These are phyloP conservation scores for Syngnathus scovelli DNA, from an alignment of 2,113 vertebrate genomes.

Conservation along the genomic window DNA sequence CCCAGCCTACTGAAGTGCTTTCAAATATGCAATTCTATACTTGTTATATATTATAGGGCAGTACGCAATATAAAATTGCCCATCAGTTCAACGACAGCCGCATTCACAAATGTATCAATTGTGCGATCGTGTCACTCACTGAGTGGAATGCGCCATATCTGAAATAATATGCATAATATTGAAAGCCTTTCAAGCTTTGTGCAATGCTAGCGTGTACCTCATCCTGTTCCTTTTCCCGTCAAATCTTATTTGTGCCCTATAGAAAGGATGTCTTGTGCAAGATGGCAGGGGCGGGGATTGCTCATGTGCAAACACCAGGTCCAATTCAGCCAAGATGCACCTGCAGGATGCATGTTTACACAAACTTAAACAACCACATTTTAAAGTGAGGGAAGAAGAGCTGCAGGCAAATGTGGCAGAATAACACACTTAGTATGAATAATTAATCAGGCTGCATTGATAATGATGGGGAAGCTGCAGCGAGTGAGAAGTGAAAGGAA, in stretches of 20 bases:
- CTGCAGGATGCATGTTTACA: constrained; percentile 31
- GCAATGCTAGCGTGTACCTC: constrained; percentile 7
- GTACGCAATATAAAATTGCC: background rate
- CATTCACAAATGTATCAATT: too few relatives aligned
- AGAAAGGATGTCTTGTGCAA: background rate
- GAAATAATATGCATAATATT: background rate
- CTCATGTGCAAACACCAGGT: constrained; percentile 1
- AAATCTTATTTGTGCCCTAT: background rate
- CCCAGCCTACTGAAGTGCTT: background rate
- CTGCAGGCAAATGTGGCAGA: constrained; percentile 32
- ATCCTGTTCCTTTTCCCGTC: background rate
- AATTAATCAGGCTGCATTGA: constrained; percentile 49
- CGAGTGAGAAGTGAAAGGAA: constrained; percentile 38
- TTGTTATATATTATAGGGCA: too few relatives aligned
- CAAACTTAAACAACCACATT: too few relatives aligned
- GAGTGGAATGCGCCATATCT: background rate
- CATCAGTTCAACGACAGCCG: background rate
- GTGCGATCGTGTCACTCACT: background rate
- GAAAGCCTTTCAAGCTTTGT: constrained; percentile 7
- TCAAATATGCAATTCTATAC: background rate
- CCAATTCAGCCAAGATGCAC: background rate
- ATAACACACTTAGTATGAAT: constrained; percentile 41
- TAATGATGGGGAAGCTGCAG: constrained; percentile 37
- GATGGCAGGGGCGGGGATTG: constrained; percentile 3
- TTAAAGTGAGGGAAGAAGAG: background rate